Evolutionary conservation across 2,888 invertebrate species (phyloP).

Genomic region (Tachystola acroxantha): DNA sequence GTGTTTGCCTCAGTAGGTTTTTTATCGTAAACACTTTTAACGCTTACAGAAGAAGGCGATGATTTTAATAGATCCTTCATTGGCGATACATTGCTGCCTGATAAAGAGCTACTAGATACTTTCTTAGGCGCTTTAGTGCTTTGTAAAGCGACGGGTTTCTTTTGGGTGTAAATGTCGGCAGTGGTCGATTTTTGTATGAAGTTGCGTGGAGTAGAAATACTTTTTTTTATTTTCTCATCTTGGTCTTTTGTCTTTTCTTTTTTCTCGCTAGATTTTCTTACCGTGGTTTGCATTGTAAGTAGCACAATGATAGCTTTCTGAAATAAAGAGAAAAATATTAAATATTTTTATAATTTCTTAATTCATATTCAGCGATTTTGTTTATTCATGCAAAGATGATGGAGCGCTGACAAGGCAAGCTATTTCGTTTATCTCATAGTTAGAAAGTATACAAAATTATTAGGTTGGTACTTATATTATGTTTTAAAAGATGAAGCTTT

Average conservation of each 20-base stretch:
- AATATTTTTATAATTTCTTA: too few relatives aligned
- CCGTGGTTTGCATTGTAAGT: slow-evolving; percentile 35
- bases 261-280: slow-evolving; percentile 23
- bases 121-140: slow-evolving; percentile 43
- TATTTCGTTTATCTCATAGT: too few relatives aligned
- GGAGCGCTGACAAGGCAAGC: too few relatives aligned
- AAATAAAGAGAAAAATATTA: background rate
- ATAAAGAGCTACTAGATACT: slow-evolving; percentile 19
- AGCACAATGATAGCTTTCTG: too few relatives aligned
- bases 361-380: too few relatives aligned
- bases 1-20: slow-evolving; percentile 6
- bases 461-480: too few relatives aligned
- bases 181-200: slow-evolving; percentile 45
- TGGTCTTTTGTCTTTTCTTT: slow-evolving; percentile 29
- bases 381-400: too few relatives aligned
- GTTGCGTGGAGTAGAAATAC: slow-evolving; percentile 43
- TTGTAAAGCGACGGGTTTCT: slow-evolving; percentile 28
- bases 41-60: slow-evolving; percentile 41
- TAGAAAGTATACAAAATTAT: too few relatives aligned
- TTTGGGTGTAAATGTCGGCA: slow-evolving; percentile 54
- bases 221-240: slow-evolving; percentile 49
- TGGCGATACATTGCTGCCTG: slow-evolving; percentile 34
- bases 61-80: slow-evolving; percentile 54
- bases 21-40: slow-evolving; percentile 15
- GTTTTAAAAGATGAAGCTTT: too few relatives aligned